phyloP scores from a whole-genome alignment of 2,113 vertebrate species.

The Bombycilla garrulus region DNA sequence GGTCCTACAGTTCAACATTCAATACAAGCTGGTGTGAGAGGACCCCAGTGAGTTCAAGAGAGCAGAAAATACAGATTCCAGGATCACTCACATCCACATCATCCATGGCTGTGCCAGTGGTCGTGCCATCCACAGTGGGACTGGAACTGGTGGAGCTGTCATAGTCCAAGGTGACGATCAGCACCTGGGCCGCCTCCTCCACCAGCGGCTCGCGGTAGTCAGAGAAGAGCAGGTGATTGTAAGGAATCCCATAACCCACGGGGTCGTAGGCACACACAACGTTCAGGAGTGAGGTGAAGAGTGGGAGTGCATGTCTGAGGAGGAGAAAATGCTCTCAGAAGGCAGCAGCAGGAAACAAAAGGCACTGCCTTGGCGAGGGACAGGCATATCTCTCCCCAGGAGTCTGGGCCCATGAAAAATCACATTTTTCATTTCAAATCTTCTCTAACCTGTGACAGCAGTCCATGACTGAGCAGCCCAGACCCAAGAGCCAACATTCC shows the following conservation, averaged over 20 bases:
- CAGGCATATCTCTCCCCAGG: background rate
- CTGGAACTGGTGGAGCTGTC: constrained; percentile 78
- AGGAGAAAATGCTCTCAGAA: background rate
- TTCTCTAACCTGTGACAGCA: background rate
- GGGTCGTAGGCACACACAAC: constrained; percentile 96
- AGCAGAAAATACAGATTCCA: background rate
- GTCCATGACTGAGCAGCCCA: background rate
- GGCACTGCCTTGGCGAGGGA: background rate
- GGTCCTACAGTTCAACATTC: background rate
- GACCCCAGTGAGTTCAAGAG: background rate
- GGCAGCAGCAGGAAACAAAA: background rate
- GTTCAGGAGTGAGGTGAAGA: constrained; percentile 96
- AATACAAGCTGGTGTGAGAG: background rate
- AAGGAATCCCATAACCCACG: constrained; percentile 96
- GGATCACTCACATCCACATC: constrained; percentile 85
- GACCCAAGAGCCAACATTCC: background rate
- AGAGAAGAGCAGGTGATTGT: constrained; percentile 96
- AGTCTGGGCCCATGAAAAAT: background rate
- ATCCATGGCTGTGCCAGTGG: constrained; percentile 88
- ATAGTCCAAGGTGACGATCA: constrained; percentile 94
- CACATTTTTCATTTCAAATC: too few relatives aligned
- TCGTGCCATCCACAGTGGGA: constrained; percentile 81
- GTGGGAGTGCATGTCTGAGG: constrained; percentile 89
- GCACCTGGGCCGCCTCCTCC: constrained; percentile 93
- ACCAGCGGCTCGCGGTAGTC: constrained; percentile 96